These are phyloP conservation scores for Pomatorhinus ruficollis DNA, from an alignment of 2,113 vertebrate species.

Conservation along the genomic window DNA sequence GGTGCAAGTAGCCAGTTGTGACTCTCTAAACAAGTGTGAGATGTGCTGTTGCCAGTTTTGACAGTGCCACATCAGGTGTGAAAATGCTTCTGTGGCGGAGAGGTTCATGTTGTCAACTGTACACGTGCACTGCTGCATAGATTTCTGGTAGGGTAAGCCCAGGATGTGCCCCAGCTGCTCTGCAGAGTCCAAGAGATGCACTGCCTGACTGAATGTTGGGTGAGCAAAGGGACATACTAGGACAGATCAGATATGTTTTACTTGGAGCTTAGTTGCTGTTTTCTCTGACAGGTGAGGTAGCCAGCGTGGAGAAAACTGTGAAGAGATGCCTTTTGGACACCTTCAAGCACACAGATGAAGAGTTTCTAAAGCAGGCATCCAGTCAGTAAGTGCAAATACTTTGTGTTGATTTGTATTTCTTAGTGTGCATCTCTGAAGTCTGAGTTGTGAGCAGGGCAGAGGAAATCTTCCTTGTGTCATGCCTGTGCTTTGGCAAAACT, in stretches of 20 bases:
- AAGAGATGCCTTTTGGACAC: conserved; percentile 91
- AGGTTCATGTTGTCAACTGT: neutral
- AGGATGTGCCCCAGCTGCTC: neutral
- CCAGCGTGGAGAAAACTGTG: conserved; percentile 88
- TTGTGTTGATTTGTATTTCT: neutral
- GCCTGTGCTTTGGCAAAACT: neutral
- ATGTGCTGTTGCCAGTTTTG: neutral
- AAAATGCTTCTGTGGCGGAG: neutral
- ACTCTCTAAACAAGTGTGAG: neutral
- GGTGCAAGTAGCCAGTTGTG: neutral
- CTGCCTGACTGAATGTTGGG: neutral
- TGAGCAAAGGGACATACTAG: neutral
- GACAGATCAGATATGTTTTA: neutral
- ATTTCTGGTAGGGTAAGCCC: neutral
- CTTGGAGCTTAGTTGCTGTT: neutral
- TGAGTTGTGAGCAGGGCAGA: neutral
- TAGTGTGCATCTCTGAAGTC: neutral
- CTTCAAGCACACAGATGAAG: conserved; percentile 93
- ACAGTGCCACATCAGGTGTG: neutral
- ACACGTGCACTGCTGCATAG: rapidly evolving
- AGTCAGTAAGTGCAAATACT: conserved; percentile 86
- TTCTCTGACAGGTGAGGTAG: conserved; percentile 80
- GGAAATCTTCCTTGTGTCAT: neutral
- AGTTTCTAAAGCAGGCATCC: conserved; percentile 94
- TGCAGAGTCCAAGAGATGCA: neutral